These are phyloP conservation scores for Salminus brasiliensis DNA, from an alignment of 2,113 vertebrate genomes.

Conservation along the genomic window DNA sequence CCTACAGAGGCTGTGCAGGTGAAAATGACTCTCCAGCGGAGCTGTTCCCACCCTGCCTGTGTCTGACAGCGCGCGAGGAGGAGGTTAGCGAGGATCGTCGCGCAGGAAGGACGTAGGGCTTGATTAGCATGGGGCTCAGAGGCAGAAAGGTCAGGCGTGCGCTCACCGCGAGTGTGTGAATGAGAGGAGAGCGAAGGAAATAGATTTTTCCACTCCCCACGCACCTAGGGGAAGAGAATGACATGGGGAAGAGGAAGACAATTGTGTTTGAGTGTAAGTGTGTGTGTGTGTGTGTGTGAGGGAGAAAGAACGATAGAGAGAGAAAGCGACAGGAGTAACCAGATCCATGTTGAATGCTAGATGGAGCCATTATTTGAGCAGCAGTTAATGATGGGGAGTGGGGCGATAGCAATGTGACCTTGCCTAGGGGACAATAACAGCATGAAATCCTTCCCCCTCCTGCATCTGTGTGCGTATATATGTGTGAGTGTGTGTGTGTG, in stretches of 20 bases:
- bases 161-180: slow-evolving; percentile 13
- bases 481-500: slow-evolving; percentile 27
- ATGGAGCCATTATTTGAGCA: slow-evolving; percentile 61
- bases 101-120: neutral
- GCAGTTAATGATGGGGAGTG: slow-evolving; percentile 65
- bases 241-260: slow-evolving; percentile 22
- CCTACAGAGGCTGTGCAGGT: slow-evolving; percentile 35
- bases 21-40: slow-evolving; percentile 47
- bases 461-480: slow-evolving; percentile 23
- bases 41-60: slow-evolving; percentile 28
- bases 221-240: slow-evolving; percentile 33
- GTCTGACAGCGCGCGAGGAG: slow-evolving; percentile 6
- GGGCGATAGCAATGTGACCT: slow-evolving; percentile 84
- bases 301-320: slow-evolving; percentile 11
- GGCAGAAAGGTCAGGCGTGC: slow-evolving; percentile 21
- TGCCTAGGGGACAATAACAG: slow-evolving; percentile 82
- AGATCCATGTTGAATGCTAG: slow-evolving; percentile 62
- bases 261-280: slow-evolving; percentile 16
- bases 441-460: slow-evolving; percentile 73
- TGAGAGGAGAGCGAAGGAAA: slow-evolving; percentile 23
- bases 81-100: slow-evolving; percentile 5
- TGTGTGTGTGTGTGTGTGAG: slow-evolving; percentile 23
- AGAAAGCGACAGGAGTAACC: slow-evolving; percentile 10
- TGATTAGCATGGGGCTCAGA: slow-evolving; percentile 9
- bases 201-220: slow-evolving; percentile 16